phyloP scores from a whole-genome alignment of 2,113 vertebrate genomes.

The Erythrolamprus reginae region DNA sequence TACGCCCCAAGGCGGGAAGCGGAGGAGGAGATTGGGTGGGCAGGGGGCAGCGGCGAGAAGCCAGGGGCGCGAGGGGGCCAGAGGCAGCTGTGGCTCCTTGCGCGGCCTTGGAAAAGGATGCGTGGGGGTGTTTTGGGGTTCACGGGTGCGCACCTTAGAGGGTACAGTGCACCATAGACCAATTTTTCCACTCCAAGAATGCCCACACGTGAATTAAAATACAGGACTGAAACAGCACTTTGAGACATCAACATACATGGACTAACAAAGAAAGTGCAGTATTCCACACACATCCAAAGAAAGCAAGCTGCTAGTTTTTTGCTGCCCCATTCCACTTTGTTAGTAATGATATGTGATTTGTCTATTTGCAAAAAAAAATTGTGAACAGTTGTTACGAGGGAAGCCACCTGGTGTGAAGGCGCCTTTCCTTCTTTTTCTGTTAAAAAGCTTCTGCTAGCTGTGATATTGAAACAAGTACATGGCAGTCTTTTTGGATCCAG shows the following conservation, averaged over 20 bases:
- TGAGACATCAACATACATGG: background rate
- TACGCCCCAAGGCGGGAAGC: no score
- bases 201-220: background rate
- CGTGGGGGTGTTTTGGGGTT: no score
- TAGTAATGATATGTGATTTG: background rate
- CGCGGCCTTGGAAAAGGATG: no score
- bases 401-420: background rate
- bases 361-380: background rate
- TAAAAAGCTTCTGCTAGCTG: background rate
- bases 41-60: no score
- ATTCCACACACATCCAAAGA: background rate
- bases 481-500: background rate
- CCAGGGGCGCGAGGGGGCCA: no score
- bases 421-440: background rate
- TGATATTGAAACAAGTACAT: background rate
- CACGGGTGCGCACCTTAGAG: no score
- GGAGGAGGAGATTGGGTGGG: no score
- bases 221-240: background rate
- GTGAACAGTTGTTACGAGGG: background rate
- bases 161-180: no score
- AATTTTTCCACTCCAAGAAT: background rate
- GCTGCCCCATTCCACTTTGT: background rate
- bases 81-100: no score
- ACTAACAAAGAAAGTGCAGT: background rate
- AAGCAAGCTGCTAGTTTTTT: background rate